These are phyloP conservation scores for Gisinianus flammeolus DNA, from an alignment of 2,888 invertebrate species.

Conservation along the genomic window DNA sequence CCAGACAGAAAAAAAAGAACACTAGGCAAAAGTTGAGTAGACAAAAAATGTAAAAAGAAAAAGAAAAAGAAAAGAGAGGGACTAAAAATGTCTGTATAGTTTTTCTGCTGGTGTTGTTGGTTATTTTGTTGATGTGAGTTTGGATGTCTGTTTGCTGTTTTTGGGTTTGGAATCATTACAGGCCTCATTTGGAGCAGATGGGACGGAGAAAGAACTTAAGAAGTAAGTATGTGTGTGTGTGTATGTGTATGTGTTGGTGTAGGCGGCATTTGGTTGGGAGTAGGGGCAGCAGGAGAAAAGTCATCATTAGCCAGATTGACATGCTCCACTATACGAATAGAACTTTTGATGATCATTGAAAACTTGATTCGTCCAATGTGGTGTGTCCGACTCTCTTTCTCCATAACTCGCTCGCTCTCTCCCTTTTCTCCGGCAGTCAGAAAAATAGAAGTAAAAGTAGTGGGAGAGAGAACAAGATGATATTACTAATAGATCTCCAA, in stretches of 20 bases:
- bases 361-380: conserved; percentile 4
- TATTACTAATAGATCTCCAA: background rate
- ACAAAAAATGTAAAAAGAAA: conserved; percentile 4
- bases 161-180: background rate
- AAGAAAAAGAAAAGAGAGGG: background rate
- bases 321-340: background rate
- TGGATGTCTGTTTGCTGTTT: background rate
- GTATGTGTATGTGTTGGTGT: background rate
- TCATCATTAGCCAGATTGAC: conserved; percentile 21
- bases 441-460: background rate
- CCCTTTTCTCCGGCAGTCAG: background rate
- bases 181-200: conserved; percentile 15
- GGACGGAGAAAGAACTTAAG: too few relatives aligned
- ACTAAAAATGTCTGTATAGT: background rate
- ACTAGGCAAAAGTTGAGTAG: background rate
- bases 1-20: too few relatives aligned
- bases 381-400: background rate
- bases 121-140: background rate
- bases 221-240: too few relatives aligned
- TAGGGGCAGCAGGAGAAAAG: background rate
- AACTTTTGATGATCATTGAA: conserved; percentile 21
- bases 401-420: background rate
- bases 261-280: conserved; percentile 1
- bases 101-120: conserved; percentile 6
- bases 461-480: background rate